Evolutionary conservation across 2,797 vertebrate genomes (phyloP).

Genomic region (Alfaro cultratus): DNA sequence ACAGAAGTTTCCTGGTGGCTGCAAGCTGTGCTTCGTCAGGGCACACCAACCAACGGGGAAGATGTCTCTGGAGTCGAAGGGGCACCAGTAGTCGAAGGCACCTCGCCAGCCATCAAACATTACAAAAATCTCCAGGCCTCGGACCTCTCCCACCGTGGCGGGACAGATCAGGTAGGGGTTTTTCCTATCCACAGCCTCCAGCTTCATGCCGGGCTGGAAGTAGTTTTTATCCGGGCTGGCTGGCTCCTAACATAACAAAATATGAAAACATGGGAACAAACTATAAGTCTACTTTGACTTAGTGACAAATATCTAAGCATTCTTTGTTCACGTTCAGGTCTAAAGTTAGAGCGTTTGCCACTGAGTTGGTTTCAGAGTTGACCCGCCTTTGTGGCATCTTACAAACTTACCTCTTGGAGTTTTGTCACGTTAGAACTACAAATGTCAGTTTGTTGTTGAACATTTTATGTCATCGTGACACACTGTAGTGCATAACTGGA

Average conservation of each 20-base stretch:
- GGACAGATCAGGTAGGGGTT: constrained; percentile 96
- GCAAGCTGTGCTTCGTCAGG: constrained; percentile 90
- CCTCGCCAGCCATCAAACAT: constrained; percentile 97
- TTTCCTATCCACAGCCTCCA: constrained; percentile 95
- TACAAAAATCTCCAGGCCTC: constrained; percentile 91
- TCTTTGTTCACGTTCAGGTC: background rate
- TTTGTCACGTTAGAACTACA: background rate
- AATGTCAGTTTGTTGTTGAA: background rate
- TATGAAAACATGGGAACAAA: background rate
- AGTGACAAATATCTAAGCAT: background rate
- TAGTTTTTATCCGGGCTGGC: constrained; percentile 85
- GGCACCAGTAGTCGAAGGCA: constrained; percentile 96
- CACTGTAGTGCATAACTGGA: background rate
- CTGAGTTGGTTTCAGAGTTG: background rate
- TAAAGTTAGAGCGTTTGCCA: background rate
- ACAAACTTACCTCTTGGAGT: background rate
- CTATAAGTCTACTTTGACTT: background rate
- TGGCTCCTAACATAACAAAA: constrained; percentile 83
- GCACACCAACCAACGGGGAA: constrained; percentile 93
- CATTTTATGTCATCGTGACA: background rate
- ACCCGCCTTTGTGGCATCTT: background rate
- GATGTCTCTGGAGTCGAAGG: constrained; percentile 92
- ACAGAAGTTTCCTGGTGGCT: constrained; percentile 92
- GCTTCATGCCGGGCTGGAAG: constrained; percentile 94
- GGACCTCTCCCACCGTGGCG: constrained; percentile 90